Conservation (phyloP, 2,797 vertebrate species). For the Spinus olivaceus region DNA sequence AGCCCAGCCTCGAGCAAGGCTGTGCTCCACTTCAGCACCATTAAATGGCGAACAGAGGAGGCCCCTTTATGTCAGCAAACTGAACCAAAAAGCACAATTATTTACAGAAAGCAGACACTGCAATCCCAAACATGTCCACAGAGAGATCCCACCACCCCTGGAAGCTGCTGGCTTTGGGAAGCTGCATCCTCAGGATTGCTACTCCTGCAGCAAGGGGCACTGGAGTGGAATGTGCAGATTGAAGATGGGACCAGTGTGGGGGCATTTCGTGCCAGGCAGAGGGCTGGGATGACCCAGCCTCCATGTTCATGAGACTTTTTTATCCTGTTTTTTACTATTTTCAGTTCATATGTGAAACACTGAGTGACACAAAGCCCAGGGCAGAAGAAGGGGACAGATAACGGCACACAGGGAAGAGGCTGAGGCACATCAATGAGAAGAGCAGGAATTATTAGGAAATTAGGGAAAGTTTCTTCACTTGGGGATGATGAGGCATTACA, state of each 20-base stretch:
- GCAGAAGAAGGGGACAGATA: neutral
- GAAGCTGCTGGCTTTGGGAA: neutral
- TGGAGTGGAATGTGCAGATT: fast-evolving
- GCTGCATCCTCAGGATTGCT: neutral
- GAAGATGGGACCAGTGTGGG: neutral
- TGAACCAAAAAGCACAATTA: neutral
- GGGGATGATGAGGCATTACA: neutral
- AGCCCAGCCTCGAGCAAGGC: neutral
- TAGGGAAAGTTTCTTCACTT: neutral
- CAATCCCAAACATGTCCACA: neutral
- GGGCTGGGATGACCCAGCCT: neutral
- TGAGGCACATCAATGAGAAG: neutral
- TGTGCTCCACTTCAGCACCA: fast-evolving
- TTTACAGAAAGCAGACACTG: neutral
- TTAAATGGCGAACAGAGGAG: neutral
- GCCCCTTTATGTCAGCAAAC: neutral
- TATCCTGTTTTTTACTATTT: neutral
- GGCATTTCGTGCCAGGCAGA: neutral
- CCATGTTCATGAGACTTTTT: neutral
- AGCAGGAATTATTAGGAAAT: neutral
- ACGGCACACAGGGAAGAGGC: neutral
- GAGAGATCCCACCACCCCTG: neutral
- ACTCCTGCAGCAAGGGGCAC: neutral
- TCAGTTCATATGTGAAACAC: neutral
- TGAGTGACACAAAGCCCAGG: neutral